phyloP scores from a whole-genome alignment of 2,113 vertebrate genomes.

The Fregata magnificens region DNA sequence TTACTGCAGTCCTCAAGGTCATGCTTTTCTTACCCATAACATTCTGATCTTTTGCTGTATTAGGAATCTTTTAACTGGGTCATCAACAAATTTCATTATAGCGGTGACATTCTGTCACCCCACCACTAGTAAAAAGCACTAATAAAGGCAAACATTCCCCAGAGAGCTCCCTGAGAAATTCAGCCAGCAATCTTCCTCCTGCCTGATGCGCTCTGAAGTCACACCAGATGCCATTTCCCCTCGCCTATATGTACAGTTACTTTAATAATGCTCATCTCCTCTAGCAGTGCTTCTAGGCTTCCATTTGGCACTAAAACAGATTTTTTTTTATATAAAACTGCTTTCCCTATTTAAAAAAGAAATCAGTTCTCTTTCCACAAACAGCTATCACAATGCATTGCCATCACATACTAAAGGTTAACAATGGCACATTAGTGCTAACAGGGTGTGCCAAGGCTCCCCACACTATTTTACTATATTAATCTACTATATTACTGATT shows the following conservation, averaged over 20 bases:
- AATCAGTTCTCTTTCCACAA: neutral
- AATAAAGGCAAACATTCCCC: constrained; percentile 24
- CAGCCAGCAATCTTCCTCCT: neutral
- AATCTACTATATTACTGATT: neutral
- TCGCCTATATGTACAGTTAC: neutral
- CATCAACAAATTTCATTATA: constrained; percentile 6
- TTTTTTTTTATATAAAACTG: neutral
- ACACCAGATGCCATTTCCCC: neutral
- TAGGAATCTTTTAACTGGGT: constrained; percentile 6
- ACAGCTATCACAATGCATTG: neutral
- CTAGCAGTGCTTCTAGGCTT: neutral
- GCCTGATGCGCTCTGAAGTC: neutral
- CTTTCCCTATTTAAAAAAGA: neutral
- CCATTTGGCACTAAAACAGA: neutral
- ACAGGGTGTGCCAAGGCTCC: neutral
- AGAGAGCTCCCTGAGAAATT: neutral
- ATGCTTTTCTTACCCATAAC: neutral
- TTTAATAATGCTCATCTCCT: neutral
- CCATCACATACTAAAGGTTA: neutral
- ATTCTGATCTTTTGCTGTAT: neutral
- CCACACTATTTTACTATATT: neutral
- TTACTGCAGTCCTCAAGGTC: constrained; percentile 8
- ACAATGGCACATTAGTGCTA: neutral
- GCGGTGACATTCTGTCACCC: neutral
- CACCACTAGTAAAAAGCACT: neutral